A percentile compares a stretch with the other conserved stretches of the same genome.
Evolutionary conservation across 2,888 invertebrate species (phyloP).

Genomic region (Eristalis arbustorum): DNA sequence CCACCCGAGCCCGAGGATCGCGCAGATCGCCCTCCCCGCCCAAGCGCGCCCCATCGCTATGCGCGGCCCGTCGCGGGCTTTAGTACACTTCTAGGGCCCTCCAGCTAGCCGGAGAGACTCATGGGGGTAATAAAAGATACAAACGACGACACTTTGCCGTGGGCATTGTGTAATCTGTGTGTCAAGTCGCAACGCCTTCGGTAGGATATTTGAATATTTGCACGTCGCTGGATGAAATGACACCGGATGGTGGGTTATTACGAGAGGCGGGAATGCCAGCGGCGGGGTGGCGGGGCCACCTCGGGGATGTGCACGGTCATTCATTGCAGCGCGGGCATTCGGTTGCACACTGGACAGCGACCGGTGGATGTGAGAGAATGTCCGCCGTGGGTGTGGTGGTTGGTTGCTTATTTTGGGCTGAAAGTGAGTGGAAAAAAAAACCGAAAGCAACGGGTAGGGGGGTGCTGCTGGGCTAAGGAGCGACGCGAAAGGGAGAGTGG

Average conservation of each 20-base stretch:
- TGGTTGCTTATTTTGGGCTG: not conserved
- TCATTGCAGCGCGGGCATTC: not conserved
- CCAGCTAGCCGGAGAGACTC: not conserved
- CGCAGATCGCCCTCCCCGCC: not conserved
- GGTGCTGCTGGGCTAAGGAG: not conserved
- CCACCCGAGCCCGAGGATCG: not conserved
- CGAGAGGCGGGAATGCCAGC: not conserved
- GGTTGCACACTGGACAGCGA: not conserved
- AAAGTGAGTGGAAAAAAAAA: not conserved
- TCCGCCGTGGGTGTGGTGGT: not conserved
- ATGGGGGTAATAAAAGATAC: conserved; percentile 40
- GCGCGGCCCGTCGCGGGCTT: not conserved
- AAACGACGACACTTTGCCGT: conserved; percentile 23
- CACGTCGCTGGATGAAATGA: conserved; percentile 51
- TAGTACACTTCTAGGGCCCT: not conserved
- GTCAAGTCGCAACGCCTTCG: conserved; percentile 15
- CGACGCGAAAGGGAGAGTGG: not conserved
- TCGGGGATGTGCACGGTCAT: not conserved
- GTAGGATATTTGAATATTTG: conserved; percentile 64
- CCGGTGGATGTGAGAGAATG: not conserved
- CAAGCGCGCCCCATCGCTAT: not conserved
- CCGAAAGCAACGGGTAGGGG: not conserved
- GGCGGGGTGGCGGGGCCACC: not conserved
- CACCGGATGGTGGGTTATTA: conserved; percentile 65
- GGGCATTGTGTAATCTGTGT: conserved; percentile 57